A percentile compares a stretch with the other conserved stretches of the same genome.
These are phyloP conservation scores for Paramormyrops kingsleyae DNA, from an alignment of 2,113 vertebrate genomes.

Conservation along the genomic window DNA sequence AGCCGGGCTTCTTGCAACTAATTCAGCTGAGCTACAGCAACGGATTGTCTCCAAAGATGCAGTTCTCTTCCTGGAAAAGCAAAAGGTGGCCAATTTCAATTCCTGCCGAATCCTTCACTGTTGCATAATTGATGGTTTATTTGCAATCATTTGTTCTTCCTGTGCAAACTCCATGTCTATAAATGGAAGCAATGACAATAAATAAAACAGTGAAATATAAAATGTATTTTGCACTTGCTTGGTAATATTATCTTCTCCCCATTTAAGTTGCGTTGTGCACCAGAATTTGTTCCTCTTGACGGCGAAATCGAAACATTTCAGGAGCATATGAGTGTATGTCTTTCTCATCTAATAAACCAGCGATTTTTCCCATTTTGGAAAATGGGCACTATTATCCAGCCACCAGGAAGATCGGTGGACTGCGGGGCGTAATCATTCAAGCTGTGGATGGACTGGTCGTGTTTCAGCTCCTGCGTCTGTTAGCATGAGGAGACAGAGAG, in stretches of 20 bases:
- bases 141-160: neutral
- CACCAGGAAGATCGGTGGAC: neutral
- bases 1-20: neutral
- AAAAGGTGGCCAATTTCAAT: neutral
- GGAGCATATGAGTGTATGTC: neutral
- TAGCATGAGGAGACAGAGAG: neutral
- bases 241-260: neutral
- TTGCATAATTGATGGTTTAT: slow-evolving; percentile 6
- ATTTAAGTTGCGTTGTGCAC: neutral
- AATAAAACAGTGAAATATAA: neutral
- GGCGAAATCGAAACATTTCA: neutral
- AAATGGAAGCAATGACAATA: neutral
- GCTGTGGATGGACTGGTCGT: neutral
- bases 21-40: neutral
- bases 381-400: neutral
- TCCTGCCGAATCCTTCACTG: neutral
- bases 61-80: neutral
- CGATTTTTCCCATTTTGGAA: slow-evolving; percentile 1
- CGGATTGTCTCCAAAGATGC: neutral
- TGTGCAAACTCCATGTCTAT: neutral
- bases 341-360: neutral
- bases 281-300: neutral
- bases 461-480: neutral
- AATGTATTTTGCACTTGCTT: neutral
- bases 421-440: neutral